Evolutionary conservation across 1,140 invertebrate genomes (phyloP), one percentile per base, ranked within the genome.

Genomic region (Hycleus cichorii): DNA sequence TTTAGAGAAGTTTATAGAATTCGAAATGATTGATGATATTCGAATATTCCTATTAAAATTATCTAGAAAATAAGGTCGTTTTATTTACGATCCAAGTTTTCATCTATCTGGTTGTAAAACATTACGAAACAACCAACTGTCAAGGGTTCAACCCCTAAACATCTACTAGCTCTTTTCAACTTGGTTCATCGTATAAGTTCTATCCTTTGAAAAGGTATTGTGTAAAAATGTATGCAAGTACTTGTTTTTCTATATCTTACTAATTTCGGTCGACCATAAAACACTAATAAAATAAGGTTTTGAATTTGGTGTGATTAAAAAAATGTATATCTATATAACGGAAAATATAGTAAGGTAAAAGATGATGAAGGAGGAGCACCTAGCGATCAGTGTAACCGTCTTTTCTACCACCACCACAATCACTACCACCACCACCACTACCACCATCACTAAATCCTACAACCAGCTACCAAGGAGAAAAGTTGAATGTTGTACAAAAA

Each of bases 301-400:
- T 68, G 69, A 66, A 71, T 69, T 69, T 64, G 64, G 66, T 62
- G 63, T 71, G 69, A 71, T 71, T 71, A 71, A 71, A 71, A 70
- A 71, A 69, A 60, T 18, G 47, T 49, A 59, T 12, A 12, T 12
- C 12, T 12, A 12, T 46, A 59, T 58, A 60, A 49, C 56, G 56
- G 62, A 59, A 32, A 44, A 53, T 47, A 32, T 39, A 42, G 10
- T 10, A 47, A 44, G 18, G 25, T 60, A 60, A 46, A 58, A 1
- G 40, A 10, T 42, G 40, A 10, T 42, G 40, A 11, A n/a, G 40
- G 40, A 7, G 40, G 40, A n/a, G 40, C 9, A n/a, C 40, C 40
- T 11, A 42, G 11, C 40, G 40, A 11, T n/a, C 40, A n/a, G 40
- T 42, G 40, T 11, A 42, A 10, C 40, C 40, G 32, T 32, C 32